phyloP scores from a whole-genome alignment of 2,113 vertebrate genomes.

The Chaenogobius annularis region DNA sequence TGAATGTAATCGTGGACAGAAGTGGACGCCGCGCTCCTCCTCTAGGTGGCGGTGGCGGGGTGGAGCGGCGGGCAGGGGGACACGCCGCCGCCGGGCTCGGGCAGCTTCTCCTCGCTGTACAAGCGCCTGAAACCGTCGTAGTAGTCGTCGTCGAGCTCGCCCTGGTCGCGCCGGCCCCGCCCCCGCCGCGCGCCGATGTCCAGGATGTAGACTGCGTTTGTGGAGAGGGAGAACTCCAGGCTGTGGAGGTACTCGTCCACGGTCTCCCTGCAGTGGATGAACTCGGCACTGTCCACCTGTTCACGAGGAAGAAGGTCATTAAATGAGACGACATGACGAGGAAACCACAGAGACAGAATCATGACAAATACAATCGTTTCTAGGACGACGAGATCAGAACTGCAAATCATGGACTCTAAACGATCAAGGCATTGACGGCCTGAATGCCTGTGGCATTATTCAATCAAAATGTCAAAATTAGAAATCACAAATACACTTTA shows the following conservation, averaged over 20 bases:
- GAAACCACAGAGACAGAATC: not conserved
- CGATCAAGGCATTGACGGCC: no score
- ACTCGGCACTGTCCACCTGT: constrained; percentile 69
- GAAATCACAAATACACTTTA: no score
- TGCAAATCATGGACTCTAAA: no score
- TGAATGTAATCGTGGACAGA: not conserved
- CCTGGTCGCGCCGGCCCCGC: not conserved
- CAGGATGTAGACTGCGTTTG: constrained; percentile 69
- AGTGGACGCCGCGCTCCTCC: not conserved
- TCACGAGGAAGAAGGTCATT: no score
- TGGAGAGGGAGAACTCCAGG: constrained; percentile 60
- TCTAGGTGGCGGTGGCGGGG: constrained; percentile 41
- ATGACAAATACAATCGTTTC: no score
- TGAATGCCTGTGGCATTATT: no score
- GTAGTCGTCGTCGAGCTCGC: constrained; percentile 64
- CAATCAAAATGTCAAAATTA: no score
- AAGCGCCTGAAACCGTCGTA: constrained; percentile 73
- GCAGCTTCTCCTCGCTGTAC: constrained; percentile 57
- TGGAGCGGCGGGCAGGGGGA: constrained; percentile 71
- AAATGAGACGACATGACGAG: no score
- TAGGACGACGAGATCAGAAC: no score
- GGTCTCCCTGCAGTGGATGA: constrained; percentile 77
- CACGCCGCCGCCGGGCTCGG: not conserved
- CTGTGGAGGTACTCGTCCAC: constrained; percentile 70
- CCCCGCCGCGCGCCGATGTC: constrained; percentile 32